phyloP scores from a whole-genome alignment of 2,888 invertebrate species.

The Fragum whitleyi region DNA sequence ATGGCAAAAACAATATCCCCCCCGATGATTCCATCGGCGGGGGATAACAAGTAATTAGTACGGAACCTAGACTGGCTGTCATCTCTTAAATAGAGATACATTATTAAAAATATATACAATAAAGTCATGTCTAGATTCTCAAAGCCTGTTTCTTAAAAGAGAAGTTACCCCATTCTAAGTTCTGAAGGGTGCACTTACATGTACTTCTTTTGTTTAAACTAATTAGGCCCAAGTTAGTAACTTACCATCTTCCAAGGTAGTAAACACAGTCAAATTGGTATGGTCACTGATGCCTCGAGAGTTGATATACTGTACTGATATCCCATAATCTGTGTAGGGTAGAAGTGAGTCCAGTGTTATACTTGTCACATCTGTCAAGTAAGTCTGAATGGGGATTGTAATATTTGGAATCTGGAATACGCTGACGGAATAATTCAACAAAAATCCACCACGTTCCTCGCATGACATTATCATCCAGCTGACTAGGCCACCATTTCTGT shows the following conservation, averaged over 20 bases:
- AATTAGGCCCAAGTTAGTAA: no score
- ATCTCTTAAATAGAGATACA: no score
- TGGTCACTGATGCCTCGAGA: slow-evolving; percentile 61
- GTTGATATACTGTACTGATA: slow-evolving; percentile 75
- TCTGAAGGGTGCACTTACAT: no score
- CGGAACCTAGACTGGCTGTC: no score
- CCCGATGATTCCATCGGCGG: no score
- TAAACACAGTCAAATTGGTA: slow-evolving; percentile 56
- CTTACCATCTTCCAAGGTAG: slow-evolving; percentile 75
- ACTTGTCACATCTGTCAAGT: slow-evolving; percentile 14
- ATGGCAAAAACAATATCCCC: no score
- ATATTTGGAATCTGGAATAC: slow-evolving; percentile 23
- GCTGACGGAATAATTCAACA: slow-evolving; percentile 60
- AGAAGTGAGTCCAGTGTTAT: slow-evolving; percentile 37
- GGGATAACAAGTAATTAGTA: no score
- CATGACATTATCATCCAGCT: slow-evolving; percentile 74
- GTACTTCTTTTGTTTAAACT: no score
- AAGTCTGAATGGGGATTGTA: background rate
- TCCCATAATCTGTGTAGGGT: slow-evolving; percentile 72
- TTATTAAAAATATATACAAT: no score
- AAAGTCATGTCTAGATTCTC: no score
- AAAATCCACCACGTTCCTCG: slow-evolving; percentile 68
- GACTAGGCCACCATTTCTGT: slow-evolving; percentile 48
- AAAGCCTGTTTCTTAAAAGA: no score
- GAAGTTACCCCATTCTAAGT: no score